Evolutionary conservation across 35 echinoderm and acorn worm genomes (phyloP).

Genomic region (Ophiothrix spiculata): DNA sequence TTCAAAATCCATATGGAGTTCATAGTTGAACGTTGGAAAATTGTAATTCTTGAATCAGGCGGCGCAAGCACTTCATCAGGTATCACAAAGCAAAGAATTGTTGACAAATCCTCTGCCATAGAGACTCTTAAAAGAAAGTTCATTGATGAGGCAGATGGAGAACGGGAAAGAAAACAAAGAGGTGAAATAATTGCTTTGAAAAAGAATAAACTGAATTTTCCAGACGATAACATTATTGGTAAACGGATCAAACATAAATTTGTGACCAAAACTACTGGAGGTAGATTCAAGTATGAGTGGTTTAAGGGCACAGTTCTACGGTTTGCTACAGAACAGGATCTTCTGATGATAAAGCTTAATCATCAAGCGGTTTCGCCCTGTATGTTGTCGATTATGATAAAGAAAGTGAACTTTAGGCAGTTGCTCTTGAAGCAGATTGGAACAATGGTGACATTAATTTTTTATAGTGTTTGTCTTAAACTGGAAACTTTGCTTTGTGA

Average conservation of each 20-base stretch:
- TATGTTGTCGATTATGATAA: background rate
- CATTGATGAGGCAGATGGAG: background rate
- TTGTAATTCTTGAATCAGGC: background rate
- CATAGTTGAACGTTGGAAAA: constrained; percentile 12
- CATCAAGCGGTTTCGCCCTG: background rate
- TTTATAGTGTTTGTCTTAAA: too few relatives aligned
- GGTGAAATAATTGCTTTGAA: too few relatives aligned
- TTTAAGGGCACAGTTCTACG: too few relatives aligned
- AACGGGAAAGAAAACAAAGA: background rate
- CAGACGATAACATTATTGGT: too few relatives aligned
- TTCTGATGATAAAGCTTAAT: background rate
- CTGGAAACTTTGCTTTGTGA: too few relatives aligned
- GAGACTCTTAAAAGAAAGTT: background rate
- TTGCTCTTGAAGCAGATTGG: background rate
- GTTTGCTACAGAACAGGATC: too few relatives aligned
- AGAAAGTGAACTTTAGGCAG: background rate
- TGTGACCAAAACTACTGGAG: too few relatives aligned
- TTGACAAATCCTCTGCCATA: background rate
- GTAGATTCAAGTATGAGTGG: too few relatives aligned
- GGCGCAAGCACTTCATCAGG: background rate
- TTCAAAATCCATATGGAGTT: too few relatives aligned
- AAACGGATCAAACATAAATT: too few relatives aligned
- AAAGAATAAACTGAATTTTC: too few relatives aligned
- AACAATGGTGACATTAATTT: background rate
- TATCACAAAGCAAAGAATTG: background rate